Evolutionary conservation across 2,113 vertebrate genomes (phyloP).

Genomic region (Scortum barcoo): DNA sequence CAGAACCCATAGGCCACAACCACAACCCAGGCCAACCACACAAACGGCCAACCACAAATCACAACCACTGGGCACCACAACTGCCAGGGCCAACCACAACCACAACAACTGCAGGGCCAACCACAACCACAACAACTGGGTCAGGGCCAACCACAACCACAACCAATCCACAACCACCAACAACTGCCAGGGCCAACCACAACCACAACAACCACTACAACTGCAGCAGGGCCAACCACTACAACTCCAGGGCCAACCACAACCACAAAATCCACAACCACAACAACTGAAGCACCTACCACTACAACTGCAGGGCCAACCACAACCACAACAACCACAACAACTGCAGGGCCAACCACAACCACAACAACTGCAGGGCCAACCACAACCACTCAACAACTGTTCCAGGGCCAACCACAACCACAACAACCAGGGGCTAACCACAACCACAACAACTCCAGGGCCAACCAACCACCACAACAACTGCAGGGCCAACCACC

Average conservation of each 20-base stretch:
- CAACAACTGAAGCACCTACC: neutral
- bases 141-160: neutral
- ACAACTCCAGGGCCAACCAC: neutral
- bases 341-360: neutral
- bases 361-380: neutral
- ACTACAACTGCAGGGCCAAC: neutral
- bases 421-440: too few species aligned
- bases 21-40: neutral
- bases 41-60: neutral
- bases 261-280: neutral
- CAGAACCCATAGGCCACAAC: too few species aligned
- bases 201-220: neutral
- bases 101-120: neutral
- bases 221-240: neutral
- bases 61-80: slow-evolving; percentile 19
- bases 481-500: neutral
- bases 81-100: neutral
- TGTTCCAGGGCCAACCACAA: too few species aligned
- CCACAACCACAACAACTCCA: neutral
- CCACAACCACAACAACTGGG: neutral
- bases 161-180: neutral
- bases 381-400: slow-evolving; percentile 8
- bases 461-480: too few species aligned
- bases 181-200: neutral
- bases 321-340: neutral